Percentiles rank a stretch among this genome's conserved stretches.
Evolutionary conservation across 23 tunicate genomes (phyloP).

Genomic region (Clavelina lepadiformis): DNA sequence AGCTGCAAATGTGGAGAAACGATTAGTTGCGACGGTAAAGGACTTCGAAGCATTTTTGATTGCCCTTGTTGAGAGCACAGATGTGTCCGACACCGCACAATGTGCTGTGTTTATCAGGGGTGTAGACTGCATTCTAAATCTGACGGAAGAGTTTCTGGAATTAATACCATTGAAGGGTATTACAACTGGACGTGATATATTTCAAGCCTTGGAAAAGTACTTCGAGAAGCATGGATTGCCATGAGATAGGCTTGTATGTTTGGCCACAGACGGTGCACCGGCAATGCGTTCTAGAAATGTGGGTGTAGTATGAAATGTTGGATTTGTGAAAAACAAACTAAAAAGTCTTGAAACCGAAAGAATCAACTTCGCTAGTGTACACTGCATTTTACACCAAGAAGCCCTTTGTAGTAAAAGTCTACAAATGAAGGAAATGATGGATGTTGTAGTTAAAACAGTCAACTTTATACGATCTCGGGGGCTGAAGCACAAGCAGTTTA

Average conservation of each 20-base stretch:
- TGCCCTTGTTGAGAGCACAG: slow-evolving; percentile 46
- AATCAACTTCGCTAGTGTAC: too few species aligned
- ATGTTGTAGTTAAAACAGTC: slow-evolving; percentile 39
- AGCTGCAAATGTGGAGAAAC: slow-evolving; percentile 19
- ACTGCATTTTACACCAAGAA: slow-evolving; percentile 14
- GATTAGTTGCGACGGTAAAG: too few species aligned
- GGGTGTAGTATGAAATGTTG: slow-evolving; percentile 23
- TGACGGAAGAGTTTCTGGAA: slow-evolving; percentile 50
- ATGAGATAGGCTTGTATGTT: slow-evolving; percentile 22
- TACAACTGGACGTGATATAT: slow-evolving; percentile 43
- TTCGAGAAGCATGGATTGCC: slow-evolving; percentile 21
- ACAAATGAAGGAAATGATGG: slow-evolving; percentile 37
- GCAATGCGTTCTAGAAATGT: slow-evolving; percentile 32
- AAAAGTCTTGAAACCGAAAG: too few species aligned
- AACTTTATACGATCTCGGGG: slow-evolving; percentile 29
- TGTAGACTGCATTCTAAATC: slow-evolving; percentile 36
- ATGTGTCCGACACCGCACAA: slow-evolving; percentile 33
- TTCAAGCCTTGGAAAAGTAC: slow-evolving; percentile 41
- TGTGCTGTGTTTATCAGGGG: slow-evolving; percentile 68
- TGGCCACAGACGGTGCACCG: slow-evolving; percentile 54
- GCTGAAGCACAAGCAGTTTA: slow-evolving; percentile 44
- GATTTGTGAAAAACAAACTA: slow-evolving; percentile 9
- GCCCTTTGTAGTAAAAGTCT: slow-evolving; percentile 21
- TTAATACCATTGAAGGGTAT: slow-evolving; percentile 56
- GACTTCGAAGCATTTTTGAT: too few species aligned